Base-by-base conservation (phyloP, 2,888 invertebrate species). In the Deroplatys truncata region DNA sequence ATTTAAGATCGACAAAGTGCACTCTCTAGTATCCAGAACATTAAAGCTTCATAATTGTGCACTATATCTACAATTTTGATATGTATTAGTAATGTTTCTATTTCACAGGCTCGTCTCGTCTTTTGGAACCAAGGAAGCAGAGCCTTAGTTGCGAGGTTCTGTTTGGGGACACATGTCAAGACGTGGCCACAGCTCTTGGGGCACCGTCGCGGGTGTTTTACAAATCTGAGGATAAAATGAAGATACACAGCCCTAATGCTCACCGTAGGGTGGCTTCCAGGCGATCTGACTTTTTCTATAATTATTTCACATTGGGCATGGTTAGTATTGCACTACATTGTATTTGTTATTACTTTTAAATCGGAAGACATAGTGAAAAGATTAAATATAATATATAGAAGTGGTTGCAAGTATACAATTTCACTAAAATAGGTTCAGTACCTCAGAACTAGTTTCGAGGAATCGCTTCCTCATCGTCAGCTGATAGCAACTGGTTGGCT, bases 191-290 rank as follows among this genome's bases (percentile, higher is more conserved):
- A 49, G 96, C 97, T 89, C 94, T 99, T 90, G 99, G 99, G 0
- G 98, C 98, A 4, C 99, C 99, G 0, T 98, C 98, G 90, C 95
- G 95, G 89, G 97, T 99, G 4, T 99, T 98, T 94, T 99, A 98
- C 94, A 99, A 99, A 94, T 97, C 98, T 84, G 99, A 99, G 93
- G 99, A 99, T 93, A 99, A 99, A 95, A 99, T 99, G 99, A 97
- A 98, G 93, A 99, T 99, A 92, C 99, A 99, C 94, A 96, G 97
- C 91, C 97, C 98, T 82, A 97, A 97, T 92, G 97, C 97, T 20
- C 96, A 97, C 93, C 95, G 96, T 90, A 96, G 97, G 91, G 97
- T 96, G 90, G 95, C 97, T 90, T 96, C 96, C 90, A 96, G 96
- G 91, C 96, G 97, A 90, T 98, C 98, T 87, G 99, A 99, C 94